Evolutionary conservation across 2,113 vertebrate genomes (phyloP).

Genomic region (Muntiacus reevesi): DNA sequence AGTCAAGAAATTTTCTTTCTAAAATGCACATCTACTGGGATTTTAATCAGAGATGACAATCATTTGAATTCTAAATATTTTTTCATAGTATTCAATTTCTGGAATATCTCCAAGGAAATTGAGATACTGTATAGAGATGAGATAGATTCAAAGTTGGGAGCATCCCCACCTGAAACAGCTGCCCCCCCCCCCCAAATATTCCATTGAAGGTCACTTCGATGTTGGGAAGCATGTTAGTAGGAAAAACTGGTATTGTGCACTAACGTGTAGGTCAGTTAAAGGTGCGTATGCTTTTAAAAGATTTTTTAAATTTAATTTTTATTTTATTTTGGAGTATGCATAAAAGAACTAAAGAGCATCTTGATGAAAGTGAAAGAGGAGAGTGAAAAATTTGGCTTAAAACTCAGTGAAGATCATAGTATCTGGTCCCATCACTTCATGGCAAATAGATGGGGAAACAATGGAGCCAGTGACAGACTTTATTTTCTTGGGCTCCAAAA

Average conservation of each 20-base stretch:
- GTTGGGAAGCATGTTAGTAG: neutral
- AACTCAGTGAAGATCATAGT: neutral
- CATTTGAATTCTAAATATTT: conserved; percentile 67
- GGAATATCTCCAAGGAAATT: conserved; percentile 27
- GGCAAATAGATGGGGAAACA: neutral
- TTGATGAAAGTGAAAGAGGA: neutral
- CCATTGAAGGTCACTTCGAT: conserved; percentile 16
- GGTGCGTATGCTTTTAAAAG: neutral
- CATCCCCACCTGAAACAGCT: conserved; percentile 25
- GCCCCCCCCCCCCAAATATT: conserved; percentile 1
- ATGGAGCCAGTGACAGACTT: neutral
- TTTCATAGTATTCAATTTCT: conserved; percentile 61
- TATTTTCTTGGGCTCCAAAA: neutral
- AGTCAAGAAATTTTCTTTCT: conserved; percentile 46
- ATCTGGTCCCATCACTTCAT: neutral
- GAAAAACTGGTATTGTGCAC: neutral
- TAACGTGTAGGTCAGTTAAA: neutral
- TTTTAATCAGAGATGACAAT: conserved; percentile 63
- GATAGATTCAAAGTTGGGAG: neutral
- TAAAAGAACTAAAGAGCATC: neutral
- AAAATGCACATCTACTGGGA: neutral
- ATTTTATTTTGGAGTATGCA: neutral
- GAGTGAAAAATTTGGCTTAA: neutral
- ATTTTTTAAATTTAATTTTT: neutral
- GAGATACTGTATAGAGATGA: conserved; percentile 38